A percentile compares a stretch with the other conserved stretches of the same genome.
These are phyloP conservation scores for Panthera leo DNA, from an alignment of 2,113 vertebrate genomes.

Conservation along the genomic window DNA sequence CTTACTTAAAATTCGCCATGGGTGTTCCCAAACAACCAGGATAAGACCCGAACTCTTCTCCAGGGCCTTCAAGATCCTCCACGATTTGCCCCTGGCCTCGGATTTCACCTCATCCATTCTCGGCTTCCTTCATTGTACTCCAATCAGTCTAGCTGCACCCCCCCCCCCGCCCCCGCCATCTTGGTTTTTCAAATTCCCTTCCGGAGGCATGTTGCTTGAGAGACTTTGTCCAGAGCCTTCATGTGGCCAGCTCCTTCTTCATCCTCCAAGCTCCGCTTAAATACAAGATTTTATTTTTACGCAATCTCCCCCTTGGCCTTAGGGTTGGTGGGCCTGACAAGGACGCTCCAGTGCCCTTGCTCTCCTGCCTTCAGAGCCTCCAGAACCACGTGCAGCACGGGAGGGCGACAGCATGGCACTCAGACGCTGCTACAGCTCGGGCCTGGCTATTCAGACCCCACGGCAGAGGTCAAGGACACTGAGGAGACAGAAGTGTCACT, in stretches of 20 bases:
- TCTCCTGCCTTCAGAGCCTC: constrained; percentile 86
- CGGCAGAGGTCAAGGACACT: no score
- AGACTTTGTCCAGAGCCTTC: neutral
- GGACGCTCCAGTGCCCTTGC: constrained; percentile 81
- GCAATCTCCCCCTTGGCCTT: constrained; percentile 76
- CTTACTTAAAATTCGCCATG: neutral
- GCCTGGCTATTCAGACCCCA: neutral
- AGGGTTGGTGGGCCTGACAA: constrained; percentile 87
- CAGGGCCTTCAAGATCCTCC: neutral
- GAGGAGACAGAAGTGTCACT: no score
- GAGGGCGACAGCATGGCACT: constrained; percentile 76
- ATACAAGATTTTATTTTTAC: no score
- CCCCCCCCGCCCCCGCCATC: no score
- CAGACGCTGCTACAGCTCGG: rapidly evolving
- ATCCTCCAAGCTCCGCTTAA: neutral
- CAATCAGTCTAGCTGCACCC: no score
- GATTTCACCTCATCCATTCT: neutral
- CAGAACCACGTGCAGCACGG: constrained; percentile 88
- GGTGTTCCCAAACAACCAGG: neutral
- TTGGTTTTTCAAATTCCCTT: neutral
- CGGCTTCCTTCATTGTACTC: neutral
- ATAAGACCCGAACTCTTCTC: neutral
- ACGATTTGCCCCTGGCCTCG: neutral
- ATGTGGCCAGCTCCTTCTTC: neutral
- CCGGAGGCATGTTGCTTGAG: neutral